Conservation (phyloP, 1,140 invertebrate species). For the Drosophila busckii region DNA sequence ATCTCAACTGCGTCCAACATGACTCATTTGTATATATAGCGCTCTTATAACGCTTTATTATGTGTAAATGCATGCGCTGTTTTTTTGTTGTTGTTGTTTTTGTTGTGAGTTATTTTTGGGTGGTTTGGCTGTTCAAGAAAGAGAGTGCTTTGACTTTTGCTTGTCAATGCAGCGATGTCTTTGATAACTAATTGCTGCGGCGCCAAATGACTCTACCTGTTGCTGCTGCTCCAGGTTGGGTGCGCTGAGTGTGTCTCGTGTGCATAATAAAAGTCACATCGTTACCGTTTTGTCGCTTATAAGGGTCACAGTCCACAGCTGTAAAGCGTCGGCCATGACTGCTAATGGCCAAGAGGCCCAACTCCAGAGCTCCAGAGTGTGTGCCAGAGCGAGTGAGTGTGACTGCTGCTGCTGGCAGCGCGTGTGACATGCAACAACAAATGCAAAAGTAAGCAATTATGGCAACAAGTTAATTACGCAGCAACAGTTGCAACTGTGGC, state of each 20-base stretch:
- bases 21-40: constrained; percentile 37
- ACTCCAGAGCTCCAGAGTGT: not conserved
- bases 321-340: too few relatives aligned
- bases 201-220: constrained; percentile 65
- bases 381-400: not conserved
- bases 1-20: constrained; percentile 7
- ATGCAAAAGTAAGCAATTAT: constrained; percentile 57
- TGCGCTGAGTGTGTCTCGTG: constrained; percentile 6
- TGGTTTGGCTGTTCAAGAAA: too few relatives aligned
- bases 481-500: not conserved
- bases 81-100: constrained; percentile 13
- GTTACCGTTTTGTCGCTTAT: constrained; percentile 60
- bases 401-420: constrained; percentile 7
- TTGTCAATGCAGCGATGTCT: constrained; percentile 72
- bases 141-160: constrained; percentile 70
- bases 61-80: constrained; percentile 2
- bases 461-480: constrained; percentile 59
- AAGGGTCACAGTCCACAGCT: constrained; percentile 10
- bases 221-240: constrained; percentile 6
- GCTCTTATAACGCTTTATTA: constrained; percentile 24
- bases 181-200: constrained; percentile 75
- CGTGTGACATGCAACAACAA: constrained; percentile 39
- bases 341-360: too few relatives aligned
- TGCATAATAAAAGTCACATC: constrained; percentile 66
- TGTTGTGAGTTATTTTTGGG: constrained; percentile 40